Evolutionary conservation across 1,140 invertebrate species (phyloP), one percentile per base, ranked within the genome.

Genomic region (Drosophila albomicans): DNA sequence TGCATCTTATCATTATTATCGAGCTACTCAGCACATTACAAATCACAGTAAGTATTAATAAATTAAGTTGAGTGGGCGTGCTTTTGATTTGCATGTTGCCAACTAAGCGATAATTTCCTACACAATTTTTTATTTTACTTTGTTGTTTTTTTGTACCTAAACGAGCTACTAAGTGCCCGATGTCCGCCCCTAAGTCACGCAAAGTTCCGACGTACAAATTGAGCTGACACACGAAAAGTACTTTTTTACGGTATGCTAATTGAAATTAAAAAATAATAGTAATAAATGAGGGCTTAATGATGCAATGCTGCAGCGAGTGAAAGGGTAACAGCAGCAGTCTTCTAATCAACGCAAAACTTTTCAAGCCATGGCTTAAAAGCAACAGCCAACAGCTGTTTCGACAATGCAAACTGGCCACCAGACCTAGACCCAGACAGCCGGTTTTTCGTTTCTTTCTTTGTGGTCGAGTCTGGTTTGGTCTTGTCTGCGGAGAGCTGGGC

Each of bases 381-480:
- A 57, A 68, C 73, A 71, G 73, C 67, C 48, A 57, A 68, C 73
- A 71, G 73, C 67, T 76, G 74, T 73, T 76, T 62, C 35, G 54
- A 15, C 65, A 30, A 56, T 59, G n/a, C 8, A 73, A 68, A 71
- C 68, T 76, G 41, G 54, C 69, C 61, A 63, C 51, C 72, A 70
- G 72, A 69, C 72, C 66, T 62, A 74, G 65, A 69, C 57, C 70
- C 41, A 56, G 41, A 48, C 57, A 77, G 64, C 70, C 63, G 70
- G 75, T 77, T 77, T 77, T 62, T 13, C 1, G 8, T 35, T 38
- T 38, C 10, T 35, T 49, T 7, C 4, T 10, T n/a, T 4, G 20
- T 25, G 20, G 20, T 25, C 20, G 20, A 3, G 3, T 30, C 15
- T n/a, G 20, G 51, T 30, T 35, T 46, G 32, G 48, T 20, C 30